A percentile compares a stretch with the other conserved stretches of the same genome.
Evolutionary conservation across 2,797 vertebrate species (phyloP).

Genomic region (Rhynchonycteris naso): DNA sequence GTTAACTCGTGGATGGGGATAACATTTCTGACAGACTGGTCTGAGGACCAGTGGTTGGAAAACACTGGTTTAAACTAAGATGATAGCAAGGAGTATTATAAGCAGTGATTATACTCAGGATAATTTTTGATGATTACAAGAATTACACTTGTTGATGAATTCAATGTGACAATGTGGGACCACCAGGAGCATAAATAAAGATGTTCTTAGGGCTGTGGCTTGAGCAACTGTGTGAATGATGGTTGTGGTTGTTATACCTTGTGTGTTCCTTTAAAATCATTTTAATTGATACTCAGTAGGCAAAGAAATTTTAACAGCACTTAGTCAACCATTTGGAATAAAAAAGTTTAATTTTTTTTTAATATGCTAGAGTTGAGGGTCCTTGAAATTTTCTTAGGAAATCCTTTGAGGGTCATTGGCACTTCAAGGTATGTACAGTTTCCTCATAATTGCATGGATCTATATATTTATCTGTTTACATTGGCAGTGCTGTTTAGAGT

Average conservation of each 20-base stretch:
- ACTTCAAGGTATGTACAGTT: background rate
- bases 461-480: background rate
- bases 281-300: background rate
- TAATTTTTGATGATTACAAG: background rate
- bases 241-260: background rate
- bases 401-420: background rate
- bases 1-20: too few relatives aligned
- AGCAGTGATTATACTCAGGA: background rate
- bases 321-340: background rate
- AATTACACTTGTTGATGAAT: background rate
- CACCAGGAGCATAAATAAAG: background rate
- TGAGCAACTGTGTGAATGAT: background rate
- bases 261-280: background rate
- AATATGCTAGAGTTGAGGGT: background rate
- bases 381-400: conserved; percentile 15
- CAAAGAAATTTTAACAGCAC: background rate
- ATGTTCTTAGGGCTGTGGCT: background rate
- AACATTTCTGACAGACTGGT: too few relatives aligned
- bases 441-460: background rate
- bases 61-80: background rate
- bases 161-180: background rate
- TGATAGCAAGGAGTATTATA: background rate
- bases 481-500: background rate
- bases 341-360: background rate
- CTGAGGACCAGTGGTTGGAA: too few relatives aligned